These are phyloP conservation scores for Halcyon leucocephala DNA, from an alignment of 2,797 vertebrate species.

Conservation along the genomic window DNA sequence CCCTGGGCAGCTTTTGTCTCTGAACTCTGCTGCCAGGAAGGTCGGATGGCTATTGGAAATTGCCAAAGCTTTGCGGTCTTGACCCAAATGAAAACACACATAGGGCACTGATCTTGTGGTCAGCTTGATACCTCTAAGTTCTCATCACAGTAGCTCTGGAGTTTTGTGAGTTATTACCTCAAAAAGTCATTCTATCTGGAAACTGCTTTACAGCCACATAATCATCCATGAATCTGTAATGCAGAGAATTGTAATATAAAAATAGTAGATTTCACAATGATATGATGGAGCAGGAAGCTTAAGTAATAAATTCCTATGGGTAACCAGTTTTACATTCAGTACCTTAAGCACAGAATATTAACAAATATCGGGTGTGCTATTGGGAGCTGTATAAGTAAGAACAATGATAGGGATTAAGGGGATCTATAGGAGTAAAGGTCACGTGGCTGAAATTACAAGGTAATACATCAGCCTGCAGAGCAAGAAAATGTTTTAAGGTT, in stretches of 20 bases:
- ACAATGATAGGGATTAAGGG: neutral
- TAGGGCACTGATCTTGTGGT: too few relatives aligned
- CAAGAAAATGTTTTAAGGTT: neutral
- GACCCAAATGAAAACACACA: accelerated
- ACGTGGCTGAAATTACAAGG: neutral
- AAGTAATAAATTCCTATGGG: neutral
- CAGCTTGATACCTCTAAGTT: neutral
- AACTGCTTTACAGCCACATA: neutral
- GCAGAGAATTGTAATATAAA: neutral
- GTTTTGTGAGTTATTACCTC: neutral
- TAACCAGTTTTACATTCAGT: neutral
- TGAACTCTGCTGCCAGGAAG: neutral
- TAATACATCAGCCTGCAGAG: neutral
- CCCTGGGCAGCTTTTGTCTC: neutral
- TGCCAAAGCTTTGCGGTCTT: neutral
- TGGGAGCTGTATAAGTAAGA: neutral
- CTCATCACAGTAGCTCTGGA: neutral
- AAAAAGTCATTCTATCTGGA: neutral
- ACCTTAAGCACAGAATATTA: neutral
- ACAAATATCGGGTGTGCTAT: neutral
- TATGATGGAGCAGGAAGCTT: neutral
- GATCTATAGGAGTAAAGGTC: neutral
- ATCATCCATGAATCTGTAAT: neutral
- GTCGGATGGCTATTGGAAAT: accelerated
- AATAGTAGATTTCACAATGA: neutral